Evolutionary conservation across 2,888 invertebrate genomes (phyloP).

Genomic region (Mechanitis messenoides): DNA sequence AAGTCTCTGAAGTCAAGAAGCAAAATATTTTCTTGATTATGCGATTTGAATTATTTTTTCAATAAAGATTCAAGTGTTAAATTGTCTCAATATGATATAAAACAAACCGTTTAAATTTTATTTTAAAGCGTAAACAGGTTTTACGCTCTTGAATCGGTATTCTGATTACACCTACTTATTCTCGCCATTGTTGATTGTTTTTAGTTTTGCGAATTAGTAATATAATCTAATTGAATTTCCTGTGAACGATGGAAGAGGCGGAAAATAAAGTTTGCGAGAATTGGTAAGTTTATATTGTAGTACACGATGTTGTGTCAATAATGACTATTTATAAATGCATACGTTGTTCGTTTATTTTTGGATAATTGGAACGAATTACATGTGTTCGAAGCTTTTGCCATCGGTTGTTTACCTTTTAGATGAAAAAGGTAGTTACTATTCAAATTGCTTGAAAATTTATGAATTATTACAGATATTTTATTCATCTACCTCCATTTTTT

Average conservation of each 20-base stretch:
- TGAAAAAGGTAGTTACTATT: slow-evolving; percentile 7
- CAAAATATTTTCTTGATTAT: too few relatives aligned
- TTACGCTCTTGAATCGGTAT: neutral
- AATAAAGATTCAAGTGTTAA: too few relatives aligned
- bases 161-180: neutral
- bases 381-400: slow-evolving; percentile 40
- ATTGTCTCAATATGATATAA: too few relatives aligned
- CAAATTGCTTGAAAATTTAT: too few relatives aligned
- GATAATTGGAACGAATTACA: slow-evolving; percentile 60
- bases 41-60: too few relatives aligned
- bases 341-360: slow-evolving; percentile 67
- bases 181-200: neutral
- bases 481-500: neutral
- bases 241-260: slow-evolving; percentile 53
- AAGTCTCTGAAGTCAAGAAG: too few relatives aligned
- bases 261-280: slow-evolving; percentile 68
- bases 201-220: neutral
- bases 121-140: neutral
- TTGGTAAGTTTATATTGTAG: slow-evolving; percentile 61
- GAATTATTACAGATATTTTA: neutral
- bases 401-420: slow-evolving; percentile 55
- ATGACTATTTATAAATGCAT: slow-evolving; percentile 61
- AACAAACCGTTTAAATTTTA: too few relatives aligned
- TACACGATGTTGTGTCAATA: slow-evolving; percentile 52
- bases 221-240: slow-evolving; percentile 11